Conservation (phyloP, 64 coral and sea anemone species). For the Actinia tenebrosa region DNA sequence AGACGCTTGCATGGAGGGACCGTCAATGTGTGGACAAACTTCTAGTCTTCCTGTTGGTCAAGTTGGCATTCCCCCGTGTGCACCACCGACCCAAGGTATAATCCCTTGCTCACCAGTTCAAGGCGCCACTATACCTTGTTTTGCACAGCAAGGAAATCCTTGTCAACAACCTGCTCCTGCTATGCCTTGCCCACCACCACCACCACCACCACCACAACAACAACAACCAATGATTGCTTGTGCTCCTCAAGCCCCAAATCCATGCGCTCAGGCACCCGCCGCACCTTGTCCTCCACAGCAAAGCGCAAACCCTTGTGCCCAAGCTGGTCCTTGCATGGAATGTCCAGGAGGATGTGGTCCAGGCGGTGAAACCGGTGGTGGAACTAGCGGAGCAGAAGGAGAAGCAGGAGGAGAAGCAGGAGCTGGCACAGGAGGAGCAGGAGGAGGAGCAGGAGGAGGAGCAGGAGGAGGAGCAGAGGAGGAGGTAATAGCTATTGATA, state of each 20-base stretch:
- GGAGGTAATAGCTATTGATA: no score
- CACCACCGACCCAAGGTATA: not conserved
- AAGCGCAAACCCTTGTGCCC: no score
- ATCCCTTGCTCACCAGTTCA: not conserved
- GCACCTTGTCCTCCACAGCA: not conserved
- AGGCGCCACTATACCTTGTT: not conserved
- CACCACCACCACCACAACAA: not conserved
- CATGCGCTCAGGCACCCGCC: not conserved
- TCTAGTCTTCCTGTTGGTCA: not conserved
- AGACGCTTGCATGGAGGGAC: not conserved
- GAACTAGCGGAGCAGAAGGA: no score
- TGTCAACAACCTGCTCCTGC: not conserved
- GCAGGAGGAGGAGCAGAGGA: not conserved
- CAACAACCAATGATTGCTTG: not conserved
- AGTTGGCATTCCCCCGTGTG: not conserved
- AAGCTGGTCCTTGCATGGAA: no score
- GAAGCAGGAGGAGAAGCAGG: not conserved
- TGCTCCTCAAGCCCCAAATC: not conserved
- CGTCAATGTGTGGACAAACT: not conserved
- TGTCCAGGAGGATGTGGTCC: not conserved
- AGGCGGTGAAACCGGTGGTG: not conserved
- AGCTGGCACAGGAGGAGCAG: not conserved
- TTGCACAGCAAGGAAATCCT: not conserved
- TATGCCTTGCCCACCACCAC: not conserved
- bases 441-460: not conserved